phyloP scores from a whole-genome alignment of 1,140 invertebrate species.

The Drosophila mayri region DNA sequence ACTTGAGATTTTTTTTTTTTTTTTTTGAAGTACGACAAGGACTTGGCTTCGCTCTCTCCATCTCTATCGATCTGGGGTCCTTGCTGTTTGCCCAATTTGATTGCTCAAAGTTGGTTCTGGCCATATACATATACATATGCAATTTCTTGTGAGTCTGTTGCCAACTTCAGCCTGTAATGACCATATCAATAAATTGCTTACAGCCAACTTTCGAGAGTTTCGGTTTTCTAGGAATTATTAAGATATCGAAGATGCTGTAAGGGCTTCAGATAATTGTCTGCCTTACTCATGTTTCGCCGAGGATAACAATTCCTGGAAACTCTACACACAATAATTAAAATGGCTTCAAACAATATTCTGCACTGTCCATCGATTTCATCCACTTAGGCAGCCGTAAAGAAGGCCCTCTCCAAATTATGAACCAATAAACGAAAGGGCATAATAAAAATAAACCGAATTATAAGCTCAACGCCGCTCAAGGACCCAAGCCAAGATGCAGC shows the following conservation, averaged over 20 bases:
- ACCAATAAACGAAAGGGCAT: conserved; percentile 46
- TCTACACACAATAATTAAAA: conserved; percentile 1
- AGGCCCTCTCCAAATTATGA: conserved; percentile 46
- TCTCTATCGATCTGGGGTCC: neutral
- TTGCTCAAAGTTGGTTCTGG: conserved; percentile 75
- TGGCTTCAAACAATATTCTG: neutral
- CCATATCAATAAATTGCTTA: conserved; percentile 69
- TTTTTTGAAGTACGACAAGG: conserved; percentile 56
- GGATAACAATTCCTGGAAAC: neutral
- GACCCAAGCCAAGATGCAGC: conserved; percentile 36
- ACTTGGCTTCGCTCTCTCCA: neutral
- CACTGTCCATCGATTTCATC: conserved; percentile 28
- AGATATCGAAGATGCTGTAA: neutral
- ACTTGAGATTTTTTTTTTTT: too few relatives aligned
- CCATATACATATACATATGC: conserved; percentile 38
- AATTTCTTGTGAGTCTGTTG: conserved; percentile 60
- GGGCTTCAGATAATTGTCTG: neutral
- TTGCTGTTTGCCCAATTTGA: conserved; percentile 74
- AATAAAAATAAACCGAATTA: conserved; percentile 70
- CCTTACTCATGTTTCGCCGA: neutral
- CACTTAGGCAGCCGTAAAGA: conserved; percentile 56
- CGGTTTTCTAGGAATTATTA: conserved; percentile 26
- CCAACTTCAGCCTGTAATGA: conserved; percentile 63
- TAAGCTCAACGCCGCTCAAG: conserved; percentile 61
- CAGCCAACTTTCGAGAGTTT: conserved; percentile 15